Evolutionary conservation across 1,140 invertebrate genomes (phyloP).

Genomic region (Papilio machaon): DNA sequence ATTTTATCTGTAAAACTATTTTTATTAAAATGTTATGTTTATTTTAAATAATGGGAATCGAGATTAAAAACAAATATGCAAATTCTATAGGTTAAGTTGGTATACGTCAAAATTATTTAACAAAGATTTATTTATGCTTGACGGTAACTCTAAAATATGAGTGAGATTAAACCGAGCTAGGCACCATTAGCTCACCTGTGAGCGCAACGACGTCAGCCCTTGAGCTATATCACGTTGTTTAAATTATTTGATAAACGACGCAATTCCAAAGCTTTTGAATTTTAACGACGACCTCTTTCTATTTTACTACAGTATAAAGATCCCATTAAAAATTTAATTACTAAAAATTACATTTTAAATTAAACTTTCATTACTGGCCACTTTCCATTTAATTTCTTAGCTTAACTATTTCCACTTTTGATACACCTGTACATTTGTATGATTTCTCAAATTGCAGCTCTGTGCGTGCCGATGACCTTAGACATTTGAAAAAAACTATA

Average conservation of each 20-base stretch:
- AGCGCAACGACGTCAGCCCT: neutral
- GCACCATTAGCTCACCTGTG: constrained; percentile 11
- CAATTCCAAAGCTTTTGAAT: constrained; percentile 5
- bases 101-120: neutral
- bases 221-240: constrained; percentile 11
- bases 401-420: too few relatives aligned
- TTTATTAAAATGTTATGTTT: too few relatives aligned
- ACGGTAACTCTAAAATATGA: constrained; percentile 11
- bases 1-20: too few relatives aligned
- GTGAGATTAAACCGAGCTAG: constrained; percentile 8
- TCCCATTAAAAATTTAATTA: neutral
- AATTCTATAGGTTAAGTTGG: neutral
- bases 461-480: too few relatives aligned
- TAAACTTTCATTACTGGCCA: neutral
- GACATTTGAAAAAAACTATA: too few relatives aligned
- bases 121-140: constrained; percentile 8
- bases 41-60: too few relatives aligned
- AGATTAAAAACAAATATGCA: too few relatives aligned
- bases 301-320: neutral
- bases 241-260: constrained; percentile 18
- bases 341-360: too few relatives aligned
- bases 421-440: too few relatives aligned
- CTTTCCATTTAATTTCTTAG: too few relatives aligned
- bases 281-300: neutral
- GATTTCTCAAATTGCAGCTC: too few relatives aligned